phyloP scores from a whole-genome alignment of 2,113 vertebrate genomes.

The Xenus cinereus region DNA sequence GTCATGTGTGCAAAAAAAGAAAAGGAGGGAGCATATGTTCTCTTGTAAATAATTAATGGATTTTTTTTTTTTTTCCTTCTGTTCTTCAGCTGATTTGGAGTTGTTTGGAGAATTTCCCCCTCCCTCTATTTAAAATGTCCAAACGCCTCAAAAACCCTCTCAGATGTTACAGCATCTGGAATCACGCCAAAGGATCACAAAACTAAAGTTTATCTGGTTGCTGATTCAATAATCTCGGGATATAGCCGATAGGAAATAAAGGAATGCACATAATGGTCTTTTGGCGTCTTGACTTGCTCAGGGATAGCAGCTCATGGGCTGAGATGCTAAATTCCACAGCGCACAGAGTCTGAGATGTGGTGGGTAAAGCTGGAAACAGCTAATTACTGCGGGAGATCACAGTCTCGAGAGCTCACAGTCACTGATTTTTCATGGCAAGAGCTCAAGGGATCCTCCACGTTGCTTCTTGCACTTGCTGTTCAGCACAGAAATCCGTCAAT shows the following conservation, averaged over 20 bases:
- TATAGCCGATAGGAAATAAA: conserved; percentile 30
- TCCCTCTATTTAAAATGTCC: not conserved
- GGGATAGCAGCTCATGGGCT: not conserved
- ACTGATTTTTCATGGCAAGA: not conserved
- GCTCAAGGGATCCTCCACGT: not conserved
- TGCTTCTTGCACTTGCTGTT: not conserved
- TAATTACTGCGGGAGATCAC: conserved; percentile 41
- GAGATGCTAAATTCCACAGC: not conserved
- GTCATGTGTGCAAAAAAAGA: not conserved
- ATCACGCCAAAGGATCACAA: not conserved
- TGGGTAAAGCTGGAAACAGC: conserved; percentile 47
- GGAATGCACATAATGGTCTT: not conserved
- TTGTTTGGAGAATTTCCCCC: not conserved
- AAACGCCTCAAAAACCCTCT: not conserved
- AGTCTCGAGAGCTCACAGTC: conserved; percentile 15
- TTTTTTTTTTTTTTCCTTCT: not conserved
- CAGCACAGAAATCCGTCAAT: not conserved
- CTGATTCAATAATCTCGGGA: conserved; percentile 1
- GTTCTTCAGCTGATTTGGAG: not conserved
- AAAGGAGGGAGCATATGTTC: not conserved
- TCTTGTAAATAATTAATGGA: conserved; percentile 23
- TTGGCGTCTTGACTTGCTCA: not conserved
- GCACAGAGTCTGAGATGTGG: not conserved
- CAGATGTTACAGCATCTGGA: not conserved
- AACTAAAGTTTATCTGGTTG: not conserved